These are phyloP conservation scores for Crioceris asparagi DNA, from an alignment of 2,888 invertebrate genomes.

Conservation along the genomic window DNA sequence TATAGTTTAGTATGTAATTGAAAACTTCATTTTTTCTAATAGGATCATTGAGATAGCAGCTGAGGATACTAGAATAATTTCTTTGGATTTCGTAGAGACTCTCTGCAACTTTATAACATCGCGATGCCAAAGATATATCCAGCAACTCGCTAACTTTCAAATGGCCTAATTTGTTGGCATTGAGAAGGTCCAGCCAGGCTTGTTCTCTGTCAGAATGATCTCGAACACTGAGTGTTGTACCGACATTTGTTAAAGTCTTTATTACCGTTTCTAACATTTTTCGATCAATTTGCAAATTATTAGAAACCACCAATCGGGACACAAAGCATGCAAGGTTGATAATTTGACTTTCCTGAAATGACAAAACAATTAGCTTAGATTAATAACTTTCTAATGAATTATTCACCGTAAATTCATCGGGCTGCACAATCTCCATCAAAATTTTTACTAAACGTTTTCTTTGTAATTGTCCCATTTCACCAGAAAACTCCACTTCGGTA, in stretches of 20 bases:
- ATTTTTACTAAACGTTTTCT: constrained; percentile 71
- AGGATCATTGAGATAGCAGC: constrained; percentile 56
- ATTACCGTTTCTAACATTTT: constrained; percentile 48
- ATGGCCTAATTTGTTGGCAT: constrained; percentile 48
- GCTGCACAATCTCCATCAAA: constrained; percentile 60
- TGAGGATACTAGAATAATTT: constrained; percentile 52
- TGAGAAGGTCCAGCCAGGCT: constrained; percentile 58
- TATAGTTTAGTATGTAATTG: constrained; percentile 43
- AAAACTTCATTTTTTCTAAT: constrained; percentile 52
- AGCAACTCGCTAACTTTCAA: constrained; percentile 49
- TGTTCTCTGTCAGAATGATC: constrained; percentile 61
- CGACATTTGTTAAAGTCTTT: constrained; percentile 35
- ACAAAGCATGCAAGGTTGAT: constrained; percentile 36
- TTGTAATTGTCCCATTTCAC: constrained; percentile 59
- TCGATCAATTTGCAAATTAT: constrained; percentile 33
- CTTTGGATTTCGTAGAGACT: constrained; percentile 50
- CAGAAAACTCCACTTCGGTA: constrained; percentile 67
- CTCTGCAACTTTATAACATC: constrained; percentile 62
- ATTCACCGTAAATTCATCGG: constrained; percentile 55
- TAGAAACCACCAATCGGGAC: constrained; percentile 31
- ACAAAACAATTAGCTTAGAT: constrained; percentile 4
- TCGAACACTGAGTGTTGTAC: constrained; percentile 31
- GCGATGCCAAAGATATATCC: constrained; percentile 50
- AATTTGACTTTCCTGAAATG: constrained; percentile 43
- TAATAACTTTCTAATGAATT: neutral